Evolutionary conservation across 2,797 vertebrate genomes (phyloP).

Genomic region (Microctenopoma lineatum): DNA sequence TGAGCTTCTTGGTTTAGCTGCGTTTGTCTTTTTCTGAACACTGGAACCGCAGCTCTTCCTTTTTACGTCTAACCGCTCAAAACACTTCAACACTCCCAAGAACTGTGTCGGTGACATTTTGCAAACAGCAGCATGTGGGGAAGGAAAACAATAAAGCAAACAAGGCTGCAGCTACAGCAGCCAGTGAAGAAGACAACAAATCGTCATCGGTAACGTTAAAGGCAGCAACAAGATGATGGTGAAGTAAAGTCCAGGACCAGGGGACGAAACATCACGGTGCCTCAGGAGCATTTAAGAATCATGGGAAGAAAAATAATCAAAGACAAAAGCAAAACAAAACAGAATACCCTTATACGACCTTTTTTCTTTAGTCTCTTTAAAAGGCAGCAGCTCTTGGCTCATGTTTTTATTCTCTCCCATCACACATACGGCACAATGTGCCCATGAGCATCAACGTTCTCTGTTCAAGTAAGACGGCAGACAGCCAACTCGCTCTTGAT

Average conservation of each 20-base stretch:
- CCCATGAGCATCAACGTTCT: constrained; percentile 47
- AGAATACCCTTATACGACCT: constrained; percentile 39
- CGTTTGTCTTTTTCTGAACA: neutral
- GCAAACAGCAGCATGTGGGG: constrained; percentile 38
- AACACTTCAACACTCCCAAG: constrained; percentile 1
- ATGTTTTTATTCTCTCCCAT: constrained; percentile 18
- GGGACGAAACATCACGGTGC: constrained; percentile 26
- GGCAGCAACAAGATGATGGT: constrained; percentile 45
- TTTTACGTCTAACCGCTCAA: neutral
- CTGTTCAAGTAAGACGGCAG: constrained; percentile 70
- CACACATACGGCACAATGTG: constrained; percentile 49
- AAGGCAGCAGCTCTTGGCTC: constrained; percentile 44
- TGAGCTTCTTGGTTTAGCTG: neutral
- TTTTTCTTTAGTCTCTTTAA: constrained; percentile 27
- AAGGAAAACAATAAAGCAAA: neutral
- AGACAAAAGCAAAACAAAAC: constrained; percentile 61
- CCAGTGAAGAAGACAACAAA: constrained; percentile 23
- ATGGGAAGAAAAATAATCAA: constrained; percentile 3
- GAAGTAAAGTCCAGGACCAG: constrained; percentile 16
- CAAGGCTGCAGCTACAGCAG: constrained; percentile 50
- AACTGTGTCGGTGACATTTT: constrained; percentile 22
- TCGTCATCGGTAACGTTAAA: constrained; percentile 42
- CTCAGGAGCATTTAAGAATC: constrained; percentile 23
- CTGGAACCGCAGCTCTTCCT: neutral
- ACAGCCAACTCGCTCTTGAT: constrained; percentile 28